Conservation (phyloP, 1,140 invertebrate species). For the Drosophila nikananu region DNA sequence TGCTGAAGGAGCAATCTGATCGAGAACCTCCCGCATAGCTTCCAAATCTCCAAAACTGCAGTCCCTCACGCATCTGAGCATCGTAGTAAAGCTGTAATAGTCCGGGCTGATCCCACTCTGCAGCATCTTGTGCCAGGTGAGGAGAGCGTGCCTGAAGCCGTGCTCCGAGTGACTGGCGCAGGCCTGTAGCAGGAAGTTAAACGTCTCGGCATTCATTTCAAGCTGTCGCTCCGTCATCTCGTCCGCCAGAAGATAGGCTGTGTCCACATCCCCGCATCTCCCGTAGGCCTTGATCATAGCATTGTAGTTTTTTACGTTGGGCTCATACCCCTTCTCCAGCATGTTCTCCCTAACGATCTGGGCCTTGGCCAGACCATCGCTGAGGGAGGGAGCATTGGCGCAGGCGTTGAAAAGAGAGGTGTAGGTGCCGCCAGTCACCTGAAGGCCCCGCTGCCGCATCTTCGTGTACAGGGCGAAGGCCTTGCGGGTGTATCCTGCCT, state of each 20-base stretch:
- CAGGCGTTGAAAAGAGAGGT: slow-evolving; percentile 95
- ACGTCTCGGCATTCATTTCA: slow-evolving; percentile 89
- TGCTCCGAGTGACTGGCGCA: slow-evolving; percentile 91
- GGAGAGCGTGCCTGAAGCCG: slow-evolving; percentile 92
- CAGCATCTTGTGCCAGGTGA: slow-evolving; percentile 94
- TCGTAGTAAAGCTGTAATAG: slow-evolving; percentile 92
- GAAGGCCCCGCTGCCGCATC: slow-evolving; percentile 91
- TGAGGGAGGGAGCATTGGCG: slow-evolving; percentile 90
- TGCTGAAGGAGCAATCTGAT: slow-evolving; percentile 48
- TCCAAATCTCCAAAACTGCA: slow-evolving; percentile 91
- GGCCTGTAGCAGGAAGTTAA: slow-evolving; percentile 93
- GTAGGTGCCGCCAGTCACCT: slow-evolving; percentile 90
- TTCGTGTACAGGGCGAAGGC: slow-evolving; percentile 93
- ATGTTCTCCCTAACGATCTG: slow-evolving; percentile 89
- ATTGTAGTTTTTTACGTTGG: slow-evolving; percentile 93
- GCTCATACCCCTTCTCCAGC: slow-evolving; percentile 88
- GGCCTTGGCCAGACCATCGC: slow-evolving; percentile 89
- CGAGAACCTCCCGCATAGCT: slow-evolving; percentile 86
- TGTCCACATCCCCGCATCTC: slow-evolving; percentile 90
- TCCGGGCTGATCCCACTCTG: slow-evolving; percentile 88
- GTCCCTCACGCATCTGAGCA: slow-evolving; percentile 92
- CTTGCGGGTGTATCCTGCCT: slow-evolving; percentile 92
- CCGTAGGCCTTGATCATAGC: slow-evolving; percentile 96
- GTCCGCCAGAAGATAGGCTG: slow-evolving; percentile 93
- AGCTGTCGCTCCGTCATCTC: slow-evolving; percentile 91